Percentiles rank a stretch among this genome's conserved stretches.
Evolutionary conservation across 2,113 vertebrate species (phyloP).

Genomic region (Monopterus albus): DNA sequence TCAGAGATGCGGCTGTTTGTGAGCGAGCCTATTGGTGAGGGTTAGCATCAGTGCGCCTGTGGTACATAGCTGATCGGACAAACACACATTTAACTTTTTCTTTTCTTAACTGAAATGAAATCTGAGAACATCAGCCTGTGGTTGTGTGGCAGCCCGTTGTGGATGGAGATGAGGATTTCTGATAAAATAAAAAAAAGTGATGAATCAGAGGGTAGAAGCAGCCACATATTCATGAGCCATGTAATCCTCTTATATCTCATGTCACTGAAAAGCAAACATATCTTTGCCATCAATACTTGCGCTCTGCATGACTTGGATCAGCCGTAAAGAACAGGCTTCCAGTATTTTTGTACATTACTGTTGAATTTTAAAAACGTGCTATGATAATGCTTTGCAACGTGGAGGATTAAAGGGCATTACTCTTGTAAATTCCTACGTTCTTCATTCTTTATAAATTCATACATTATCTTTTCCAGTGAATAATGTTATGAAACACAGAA

Average conservation of each 20-base stretch:
- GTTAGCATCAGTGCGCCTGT: neutral
- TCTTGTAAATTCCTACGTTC: too few species aligned
- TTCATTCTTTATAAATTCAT: too few species aligned
- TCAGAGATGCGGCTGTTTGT: conserved; percentile 26
- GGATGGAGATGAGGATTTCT: conserved; percentile 44
- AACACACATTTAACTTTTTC: conserved; percentile 25
- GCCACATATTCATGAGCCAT: conserved; percentile 53
- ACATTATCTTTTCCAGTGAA: too few species aligned
- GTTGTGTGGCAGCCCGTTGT: conserved; percentile 30
- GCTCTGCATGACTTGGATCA: neutral
- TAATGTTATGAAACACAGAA: too few species aligned
- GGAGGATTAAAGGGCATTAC: too few species aligned
- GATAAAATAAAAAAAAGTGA: too few species aligned
- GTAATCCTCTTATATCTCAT: conserved; percentile 65
- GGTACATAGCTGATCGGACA: conserved; percentile 33
- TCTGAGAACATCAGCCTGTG: conserved; percentile 50
- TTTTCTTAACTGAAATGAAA: conserved; percentile 63
- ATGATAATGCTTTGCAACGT: too few species aligned
- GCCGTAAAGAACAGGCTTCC: neutral
- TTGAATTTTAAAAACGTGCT: too few species aligned
- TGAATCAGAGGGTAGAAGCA: conserved; percentile 54
- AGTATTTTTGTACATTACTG: neutral
- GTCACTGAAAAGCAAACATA: conserved; percentile 49
- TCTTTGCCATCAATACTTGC: conserved; percentile 43
- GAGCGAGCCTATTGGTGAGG: conserved; percentile 20